Conservation (phyloP, 2,113 vertebrate species). For the Chaetops frenatus region DNA sequence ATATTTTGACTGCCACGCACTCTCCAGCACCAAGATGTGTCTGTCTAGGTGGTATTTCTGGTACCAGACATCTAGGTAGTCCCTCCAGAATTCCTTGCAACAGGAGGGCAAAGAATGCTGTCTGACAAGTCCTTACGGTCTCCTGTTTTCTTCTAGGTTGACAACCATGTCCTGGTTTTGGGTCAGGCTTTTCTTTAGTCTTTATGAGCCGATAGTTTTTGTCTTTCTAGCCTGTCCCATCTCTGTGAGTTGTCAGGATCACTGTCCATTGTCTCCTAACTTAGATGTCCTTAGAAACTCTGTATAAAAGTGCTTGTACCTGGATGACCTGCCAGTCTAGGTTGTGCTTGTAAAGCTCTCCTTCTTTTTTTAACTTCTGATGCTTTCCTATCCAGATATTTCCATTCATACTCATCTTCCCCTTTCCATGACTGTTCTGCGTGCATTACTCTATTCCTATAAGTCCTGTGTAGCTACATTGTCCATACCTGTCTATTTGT, state of each 20-base stretch:
- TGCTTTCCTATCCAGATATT: background rate
- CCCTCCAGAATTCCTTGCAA: background rate
- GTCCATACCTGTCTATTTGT: background rate
- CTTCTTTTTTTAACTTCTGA: background rate
- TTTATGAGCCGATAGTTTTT: background rate
- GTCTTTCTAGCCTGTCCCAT: background rate
- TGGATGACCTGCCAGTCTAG: background rate
- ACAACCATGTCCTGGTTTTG: background rate
- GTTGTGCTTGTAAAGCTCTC: rapidly evolving
- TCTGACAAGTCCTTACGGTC: background rate
- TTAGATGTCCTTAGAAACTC: background rate
- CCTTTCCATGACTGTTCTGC: background rate
- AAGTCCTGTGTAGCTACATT: background rate
- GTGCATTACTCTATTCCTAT: background rate
- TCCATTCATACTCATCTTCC: background rate
- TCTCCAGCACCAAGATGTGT: background rate
- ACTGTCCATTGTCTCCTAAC: background rate
- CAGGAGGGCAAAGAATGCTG: background rate
- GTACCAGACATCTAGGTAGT: background rate
- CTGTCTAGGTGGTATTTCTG: background rate
- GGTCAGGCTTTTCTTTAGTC: background rate
- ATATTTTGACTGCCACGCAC: background rate
- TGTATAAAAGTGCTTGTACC: background rate
- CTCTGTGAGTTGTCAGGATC: background rate
- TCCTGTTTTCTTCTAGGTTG: background rate